Percentiles rank a stretch among this genome's conserved stretches.
These are phyloP conservation scores for Drosophila infuscata DNA, from an alignment of 2,888 invertebrate genomes.

Conservation along the genomic window DNA sequence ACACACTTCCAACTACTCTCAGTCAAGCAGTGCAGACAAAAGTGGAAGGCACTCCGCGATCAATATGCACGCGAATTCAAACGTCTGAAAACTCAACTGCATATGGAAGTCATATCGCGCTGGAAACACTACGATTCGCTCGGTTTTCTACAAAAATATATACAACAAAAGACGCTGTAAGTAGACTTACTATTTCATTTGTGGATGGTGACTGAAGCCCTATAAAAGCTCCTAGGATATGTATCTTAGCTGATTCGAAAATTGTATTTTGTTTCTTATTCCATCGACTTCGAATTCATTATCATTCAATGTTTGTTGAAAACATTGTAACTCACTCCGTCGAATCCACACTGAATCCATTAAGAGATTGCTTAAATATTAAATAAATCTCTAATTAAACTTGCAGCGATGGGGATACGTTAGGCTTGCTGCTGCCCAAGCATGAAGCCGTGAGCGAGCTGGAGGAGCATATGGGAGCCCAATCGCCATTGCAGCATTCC, in stretches of 20 bases:
- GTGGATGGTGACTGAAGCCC: background rate
- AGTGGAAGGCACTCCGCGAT: conserved; percentile 83
- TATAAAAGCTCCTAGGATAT: too few relatives aligned
- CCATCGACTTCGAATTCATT: too few relatives aligned
- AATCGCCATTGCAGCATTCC: conserved; percentile 38
- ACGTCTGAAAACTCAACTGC: conserved; percentile 75
- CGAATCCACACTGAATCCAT: too few relatives aligned
- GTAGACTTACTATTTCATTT: conserved; percentile 11
- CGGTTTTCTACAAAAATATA: conserved; percentile 79
- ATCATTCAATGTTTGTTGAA: too few relatives aligned
- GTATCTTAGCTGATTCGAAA: too few relatives aligned
- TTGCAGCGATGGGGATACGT: conserved; percentile 68
- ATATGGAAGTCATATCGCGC: conserved; percentile 71
- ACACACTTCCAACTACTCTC: background rate
- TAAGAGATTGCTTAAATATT: background rate
- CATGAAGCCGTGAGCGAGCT: conserved; percentile 68
- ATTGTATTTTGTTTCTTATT: too few relatives aligned
- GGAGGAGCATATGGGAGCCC: conserved; percentile 63
- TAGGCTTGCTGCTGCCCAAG: conserved; percentile 73
- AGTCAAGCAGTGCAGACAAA: conserved; percentile 83
- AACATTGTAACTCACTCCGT: too few relatives aligned
- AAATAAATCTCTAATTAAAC: background rate
- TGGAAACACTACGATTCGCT: conserved; percentile 84
- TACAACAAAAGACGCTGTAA: conserved; percentile 81
- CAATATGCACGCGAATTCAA: conserved; percentile 83